These are phyloP conservation scores for Pluvialis apricaria DNA, from an alignment of 2,113 vertebrate species.

Conservation along the genomic window DNA sequence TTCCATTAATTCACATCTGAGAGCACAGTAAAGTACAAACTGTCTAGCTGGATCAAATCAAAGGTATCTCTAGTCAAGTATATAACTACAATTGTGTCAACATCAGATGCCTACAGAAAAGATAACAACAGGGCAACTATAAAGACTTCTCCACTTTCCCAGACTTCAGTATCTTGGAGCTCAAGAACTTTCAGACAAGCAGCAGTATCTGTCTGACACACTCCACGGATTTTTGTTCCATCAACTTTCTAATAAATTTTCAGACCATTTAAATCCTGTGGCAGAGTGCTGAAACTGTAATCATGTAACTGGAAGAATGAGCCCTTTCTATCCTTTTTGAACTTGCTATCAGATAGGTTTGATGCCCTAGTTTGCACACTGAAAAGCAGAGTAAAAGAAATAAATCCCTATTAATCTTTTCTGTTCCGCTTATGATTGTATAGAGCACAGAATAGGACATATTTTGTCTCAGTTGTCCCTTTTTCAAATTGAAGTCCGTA, in stretches of 20 bases:
- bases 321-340: neutral
- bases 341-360: neutral
- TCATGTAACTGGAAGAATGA: neutral
- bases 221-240: neutral
- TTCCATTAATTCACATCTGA: conserved; percentile 11
- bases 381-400: neutral
- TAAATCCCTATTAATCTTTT: neutral
- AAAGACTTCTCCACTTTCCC: neutral
- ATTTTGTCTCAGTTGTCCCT: neutral
- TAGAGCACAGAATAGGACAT: neutral
- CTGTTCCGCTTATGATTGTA: neutral
- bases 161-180: neutral
- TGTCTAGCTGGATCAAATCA: neutral
- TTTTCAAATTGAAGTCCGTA: neutral
- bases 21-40: neutral
- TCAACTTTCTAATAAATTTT: neutral
- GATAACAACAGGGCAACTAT: neutral
- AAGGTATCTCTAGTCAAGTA: neutral
- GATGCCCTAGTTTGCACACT: neutral
- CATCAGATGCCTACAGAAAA: neutral
- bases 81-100: neutral
- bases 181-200: neutral
- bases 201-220: neutral
- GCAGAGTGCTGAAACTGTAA: neutral
- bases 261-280: neutral